phyloP scores from a whole-genome alignment of 2,888 invertebrate species.

The Crepidodera aurea region DNA sequence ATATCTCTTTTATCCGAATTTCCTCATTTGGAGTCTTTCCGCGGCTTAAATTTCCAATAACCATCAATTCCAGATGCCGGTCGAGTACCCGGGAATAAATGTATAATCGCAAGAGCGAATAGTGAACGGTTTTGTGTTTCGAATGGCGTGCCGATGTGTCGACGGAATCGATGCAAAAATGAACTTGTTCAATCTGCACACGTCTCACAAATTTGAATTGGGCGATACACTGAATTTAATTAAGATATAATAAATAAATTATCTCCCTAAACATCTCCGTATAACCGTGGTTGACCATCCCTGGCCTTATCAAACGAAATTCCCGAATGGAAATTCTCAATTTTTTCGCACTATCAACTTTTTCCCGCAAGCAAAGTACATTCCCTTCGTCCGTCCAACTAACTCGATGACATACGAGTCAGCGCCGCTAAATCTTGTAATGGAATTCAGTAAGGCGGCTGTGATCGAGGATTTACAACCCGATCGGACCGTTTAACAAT shows the following conservation, averaged over 20 bases:
- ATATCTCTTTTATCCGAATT: constrained; percentile 20
- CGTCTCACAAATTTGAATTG: background rate
- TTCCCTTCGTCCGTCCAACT: background rate
- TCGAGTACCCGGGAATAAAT: constrained; percentile 14
- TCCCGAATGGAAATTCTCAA: background rate
- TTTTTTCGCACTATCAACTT: background rate
- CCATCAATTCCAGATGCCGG: constrained; percentile 28
- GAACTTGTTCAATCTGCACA: constrained; percentile 9
- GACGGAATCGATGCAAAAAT: constrained; percentile 3
- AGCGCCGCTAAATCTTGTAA: constrained; percentile 16
- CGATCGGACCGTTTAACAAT: constrained; percentile 36
- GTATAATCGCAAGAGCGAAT: constrained; percentile 12
- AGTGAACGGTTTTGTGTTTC: constrained; percentile 11
- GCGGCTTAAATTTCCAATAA: constrained; percentile 32
- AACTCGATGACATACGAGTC: constrained; percentile 5
- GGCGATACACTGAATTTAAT: background rate
- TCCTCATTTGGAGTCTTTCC: constrained; percentile 24
- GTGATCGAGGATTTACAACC: constrained; percentile 35
- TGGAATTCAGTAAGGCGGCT: constrained; percentile 31
- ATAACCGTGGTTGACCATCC: too few species aligned
- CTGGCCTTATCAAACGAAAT: background rate
- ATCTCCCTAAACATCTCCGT: too few species aligned
- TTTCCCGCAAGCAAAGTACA: background rate
- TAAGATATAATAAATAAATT: too few species aligned
- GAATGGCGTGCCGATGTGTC: background rate